A percentile compares a stretch with the other conserved stretches of the same genome.
Conservation (phyloP, 2,888 invertebrate genomes). For the Fragum whitleyi region DNA sequence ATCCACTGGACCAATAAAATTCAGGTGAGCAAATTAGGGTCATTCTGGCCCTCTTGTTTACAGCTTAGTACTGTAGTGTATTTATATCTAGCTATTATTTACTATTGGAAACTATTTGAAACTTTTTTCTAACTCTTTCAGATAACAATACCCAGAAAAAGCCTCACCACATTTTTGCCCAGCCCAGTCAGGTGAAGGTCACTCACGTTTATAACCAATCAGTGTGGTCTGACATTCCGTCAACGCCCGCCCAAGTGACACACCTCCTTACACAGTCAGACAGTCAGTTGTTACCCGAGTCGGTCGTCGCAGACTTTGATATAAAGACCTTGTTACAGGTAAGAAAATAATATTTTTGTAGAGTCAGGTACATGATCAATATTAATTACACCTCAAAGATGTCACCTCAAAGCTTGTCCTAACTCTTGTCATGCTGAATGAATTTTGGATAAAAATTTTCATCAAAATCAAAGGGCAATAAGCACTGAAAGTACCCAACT, state of each 20-base stretch:
- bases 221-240: conserved; percentile 64
- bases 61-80: no score
- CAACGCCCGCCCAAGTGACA: conserved; percentile 53
- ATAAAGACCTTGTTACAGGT: conserved; percentile 69
- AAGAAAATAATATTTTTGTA: neutral
- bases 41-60: no score
- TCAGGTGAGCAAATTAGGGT: no score
- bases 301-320: conserved; percentile 55
- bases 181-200: conserved; percentile 70
- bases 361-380: neutral
- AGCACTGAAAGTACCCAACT: no score
- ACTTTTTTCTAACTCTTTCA: neutral
- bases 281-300: conserved; percentile 23
- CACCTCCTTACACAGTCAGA: conserved; percentile 59
- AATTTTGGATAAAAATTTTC: no score
- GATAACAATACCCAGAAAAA: neutral
- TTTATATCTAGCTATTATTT: no score
- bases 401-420: neutral
- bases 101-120: no score
- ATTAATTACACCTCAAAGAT: neutral
- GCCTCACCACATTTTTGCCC: conserved; percentile 47
- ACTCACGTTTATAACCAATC: conserved; percentile 69
- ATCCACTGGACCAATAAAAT: no score
- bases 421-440: no score
- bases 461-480: no score